Evolutionary conservation across 2,113 vertebrate species (phyloP).

Genomic region (Falcunculus frontatus): DNA sequence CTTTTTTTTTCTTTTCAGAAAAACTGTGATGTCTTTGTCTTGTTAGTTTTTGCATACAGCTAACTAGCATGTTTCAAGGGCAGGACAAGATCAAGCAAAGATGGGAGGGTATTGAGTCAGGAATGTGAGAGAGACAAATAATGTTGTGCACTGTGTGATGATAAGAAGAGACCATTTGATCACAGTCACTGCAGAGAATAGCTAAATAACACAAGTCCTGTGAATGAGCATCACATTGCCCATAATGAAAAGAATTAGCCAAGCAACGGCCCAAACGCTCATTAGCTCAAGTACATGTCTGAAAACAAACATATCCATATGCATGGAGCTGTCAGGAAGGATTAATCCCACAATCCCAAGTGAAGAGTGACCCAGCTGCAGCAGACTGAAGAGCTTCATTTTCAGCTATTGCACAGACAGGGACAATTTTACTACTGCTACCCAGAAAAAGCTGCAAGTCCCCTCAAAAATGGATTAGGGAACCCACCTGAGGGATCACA

Average conservation of each 20-base stretch:
- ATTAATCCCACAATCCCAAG: background rate
- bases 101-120: background rate
- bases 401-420: background rate
- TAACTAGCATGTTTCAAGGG: slow-evolving; percentile 25
- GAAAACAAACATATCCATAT: slow-evolving; percentile 18
- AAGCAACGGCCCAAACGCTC: background rate
- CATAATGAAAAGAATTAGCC: background rate
- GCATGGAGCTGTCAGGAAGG: slow-evolving; percentile 12
- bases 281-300: background rate
- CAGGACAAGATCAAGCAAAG: slow-evolving; percentile 25
- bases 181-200: background rate
- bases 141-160: background rate
- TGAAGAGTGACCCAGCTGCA: background rate
- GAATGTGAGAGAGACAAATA: background rate
- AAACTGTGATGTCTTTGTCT: background rate
- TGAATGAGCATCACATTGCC: background rate
- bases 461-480: background rate
- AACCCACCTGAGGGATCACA: background rate
- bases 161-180: background rate
- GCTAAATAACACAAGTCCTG: background rate
- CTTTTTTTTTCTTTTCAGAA: background rate
- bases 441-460: background rate
- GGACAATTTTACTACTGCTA: background rate
- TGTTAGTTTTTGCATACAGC: background rate
- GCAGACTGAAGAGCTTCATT: background rate